These are phyloP conservation scores for Sycobia sp. DNA, from an alignment of 1,140 invertebrate genomes.

Conservation along the genomic window DNA sequence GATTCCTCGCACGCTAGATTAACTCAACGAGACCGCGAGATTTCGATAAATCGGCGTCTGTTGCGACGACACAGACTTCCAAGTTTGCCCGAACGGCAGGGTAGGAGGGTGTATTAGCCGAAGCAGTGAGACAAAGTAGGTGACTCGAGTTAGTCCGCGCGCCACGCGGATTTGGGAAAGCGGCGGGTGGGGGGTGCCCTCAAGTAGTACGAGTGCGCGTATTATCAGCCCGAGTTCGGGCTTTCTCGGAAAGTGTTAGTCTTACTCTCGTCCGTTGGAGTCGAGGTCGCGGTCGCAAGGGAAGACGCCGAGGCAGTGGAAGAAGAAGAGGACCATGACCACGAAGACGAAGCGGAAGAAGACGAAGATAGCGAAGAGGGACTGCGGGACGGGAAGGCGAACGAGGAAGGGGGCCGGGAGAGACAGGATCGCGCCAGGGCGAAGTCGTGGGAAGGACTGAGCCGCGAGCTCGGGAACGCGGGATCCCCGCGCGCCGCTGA, in stretches of 20 bases:
- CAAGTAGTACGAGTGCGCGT: slow-evolving; percentile 17
- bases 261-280: background rate
- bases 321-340: too few species aligned
- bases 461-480: slow-evolving; percentile 45
- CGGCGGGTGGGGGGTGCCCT: background rate
- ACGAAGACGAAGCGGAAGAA: too few species aligned
- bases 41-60: background rate
- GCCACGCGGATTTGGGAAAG: background rate
- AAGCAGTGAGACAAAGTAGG: too few species aligned
- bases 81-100: too few species aligned
- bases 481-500: slow-evolving; percentile 56
- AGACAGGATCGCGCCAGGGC: slow-evolving; percentile 37
- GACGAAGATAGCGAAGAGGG: too few species aligned
- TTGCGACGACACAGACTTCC: background rate
- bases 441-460: slow-evolving; percentile 51
- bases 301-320: too few species aligned
- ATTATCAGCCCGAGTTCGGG: background rate
- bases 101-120: too few species aligned
- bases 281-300: background rate
- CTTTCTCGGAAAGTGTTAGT: background rate
- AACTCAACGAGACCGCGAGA: background rate
- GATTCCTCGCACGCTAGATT: slow-evolving; percentile 16
- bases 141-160: background rate
- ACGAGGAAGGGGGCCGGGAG: background rate
- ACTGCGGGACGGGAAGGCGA: too few species aligned